phyloP scores from a whole-genome alignment of 2,797 vertebrate genomes.

The Allenopithecus nigroviridis region DNA sequence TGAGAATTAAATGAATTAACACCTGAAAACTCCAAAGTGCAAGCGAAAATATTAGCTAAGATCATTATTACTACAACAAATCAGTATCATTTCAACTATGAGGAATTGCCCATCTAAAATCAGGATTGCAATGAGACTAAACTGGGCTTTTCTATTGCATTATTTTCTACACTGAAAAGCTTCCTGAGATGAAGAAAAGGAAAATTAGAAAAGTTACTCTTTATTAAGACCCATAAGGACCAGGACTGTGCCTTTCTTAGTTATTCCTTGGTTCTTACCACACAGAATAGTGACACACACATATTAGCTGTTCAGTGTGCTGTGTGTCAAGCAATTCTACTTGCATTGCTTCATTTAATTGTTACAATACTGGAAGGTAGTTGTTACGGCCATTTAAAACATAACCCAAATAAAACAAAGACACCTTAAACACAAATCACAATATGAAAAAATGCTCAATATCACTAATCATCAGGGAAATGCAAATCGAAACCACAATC shows the following conservation, averaged over 20 bases:
- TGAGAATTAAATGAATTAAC: neutral
- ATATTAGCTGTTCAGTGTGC: rapidly evolving
- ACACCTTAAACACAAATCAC: neutral
- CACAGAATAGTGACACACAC: neutral
- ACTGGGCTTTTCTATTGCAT: neutral
- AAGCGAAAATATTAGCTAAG: neutral
- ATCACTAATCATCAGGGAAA: neutral
- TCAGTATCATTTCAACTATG: neutral
- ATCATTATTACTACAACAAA: neutral
- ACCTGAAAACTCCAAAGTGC: neutral
- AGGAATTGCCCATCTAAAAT: neutral
- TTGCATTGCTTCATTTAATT: neutral
- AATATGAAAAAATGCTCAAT: neutral
- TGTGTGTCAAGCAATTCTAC: neutral
- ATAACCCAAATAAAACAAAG: neutral
- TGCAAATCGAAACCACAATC: neutral
- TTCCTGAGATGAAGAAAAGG: neutral
- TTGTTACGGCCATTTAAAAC: neutral
- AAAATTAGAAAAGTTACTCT: neutral
- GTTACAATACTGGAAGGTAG: neutral
- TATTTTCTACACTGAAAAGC: neutral
- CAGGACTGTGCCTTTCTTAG: neutral
- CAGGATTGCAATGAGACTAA: neutral
- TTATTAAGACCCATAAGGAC: neutral
- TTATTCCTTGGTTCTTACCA: neutral